Conservation (phyloP, 2,113 vertebrate genomes). For the Phasianus colchicus region DNA sequence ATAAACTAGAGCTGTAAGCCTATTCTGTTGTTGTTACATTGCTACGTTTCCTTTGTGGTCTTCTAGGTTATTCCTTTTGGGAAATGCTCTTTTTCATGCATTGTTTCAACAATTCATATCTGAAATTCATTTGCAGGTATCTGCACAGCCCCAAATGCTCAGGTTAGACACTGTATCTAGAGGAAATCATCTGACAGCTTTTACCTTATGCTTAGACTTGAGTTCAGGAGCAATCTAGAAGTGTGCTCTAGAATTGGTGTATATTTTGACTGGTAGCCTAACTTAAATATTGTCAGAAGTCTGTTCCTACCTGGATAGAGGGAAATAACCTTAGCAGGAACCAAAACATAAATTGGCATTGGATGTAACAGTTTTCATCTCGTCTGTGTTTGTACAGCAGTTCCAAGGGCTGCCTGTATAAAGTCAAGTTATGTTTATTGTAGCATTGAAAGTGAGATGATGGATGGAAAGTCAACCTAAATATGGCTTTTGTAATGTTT, state of each 20-base stretch:
- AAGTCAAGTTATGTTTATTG: neutral
- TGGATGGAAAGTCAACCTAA: neutral
- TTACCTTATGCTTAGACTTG: neutral
- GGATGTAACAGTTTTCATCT: neutral
- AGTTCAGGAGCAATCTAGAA: conserved; percentile 5
- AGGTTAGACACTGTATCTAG: neutral
- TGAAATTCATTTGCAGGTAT: neutral
- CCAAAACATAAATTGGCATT: neutral
- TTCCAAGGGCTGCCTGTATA: neutral
- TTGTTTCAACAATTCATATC: neutral
- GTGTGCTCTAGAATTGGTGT: neutral
- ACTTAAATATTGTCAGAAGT: neutral
- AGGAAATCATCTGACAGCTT: neutral
- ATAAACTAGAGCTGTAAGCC: neutral
- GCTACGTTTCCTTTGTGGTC: neutral
- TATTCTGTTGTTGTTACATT: neutral
- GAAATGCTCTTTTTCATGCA: neutral
- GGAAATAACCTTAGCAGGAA: neutral
- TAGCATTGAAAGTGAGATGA: neutral
- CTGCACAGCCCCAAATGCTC: neutral
- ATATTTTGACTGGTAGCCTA: neutral
- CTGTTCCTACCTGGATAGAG: neutral
- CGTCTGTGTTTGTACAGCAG: neutral
- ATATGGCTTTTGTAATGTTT: neutral
- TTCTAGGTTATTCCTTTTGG: neutral